Evolutionary conservation across 2,113 vertebrate species (phyloP), one percentile per base, ranked within the genome.

Genomic region (Chionis minor): DNA sequence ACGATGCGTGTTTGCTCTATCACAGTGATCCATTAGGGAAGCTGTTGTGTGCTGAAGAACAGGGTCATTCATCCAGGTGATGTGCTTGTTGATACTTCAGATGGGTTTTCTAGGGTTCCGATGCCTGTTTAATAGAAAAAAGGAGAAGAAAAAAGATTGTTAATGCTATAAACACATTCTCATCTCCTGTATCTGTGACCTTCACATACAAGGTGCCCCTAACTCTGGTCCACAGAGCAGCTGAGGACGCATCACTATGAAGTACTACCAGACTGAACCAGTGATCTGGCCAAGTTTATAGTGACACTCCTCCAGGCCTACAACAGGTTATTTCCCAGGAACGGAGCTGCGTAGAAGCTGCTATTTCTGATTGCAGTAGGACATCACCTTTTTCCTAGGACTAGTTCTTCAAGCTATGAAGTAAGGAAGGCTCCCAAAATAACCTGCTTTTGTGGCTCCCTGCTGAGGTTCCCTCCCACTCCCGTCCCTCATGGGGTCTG

Each of bases 21-120:
- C 97, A 97, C 97, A 98, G 98, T 98, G 98, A 97, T 96, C 97
- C 93, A 95, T 96, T 93, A 94, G 95, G 92, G 92, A 96, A 97
- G 97, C 79, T 97, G 92, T 92, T 95, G 85, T 94, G 90, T 94
- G 96, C 94, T 86, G 94, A 96, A 97, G 91, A 95, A 95, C 81
- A 92, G 69, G 49, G 89, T 94, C 91, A 90, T 56, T 94, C 92
- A 94, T 95, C 86, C 86, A 84, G 92, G 35, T 80, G 95, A 95
- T 92, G 96, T 94, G 96, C 90, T 96, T 96, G 82, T 83, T 4
- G 44, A 65, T 49, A 90, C 95, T 92, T 95, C 77, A 81, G 33
- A 65, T 14, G 40, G 75, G 58, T 56, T 69, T 94, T 66, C 94
- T 98, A 98, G 12, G 97, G 87, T 47, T 98, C 97, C 15, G 96